These are phyloP conservation scores for Drosophila siamana DNA, from an alignment of 2,888 invertebrate species.

Conservation along the genomic window DNA sequence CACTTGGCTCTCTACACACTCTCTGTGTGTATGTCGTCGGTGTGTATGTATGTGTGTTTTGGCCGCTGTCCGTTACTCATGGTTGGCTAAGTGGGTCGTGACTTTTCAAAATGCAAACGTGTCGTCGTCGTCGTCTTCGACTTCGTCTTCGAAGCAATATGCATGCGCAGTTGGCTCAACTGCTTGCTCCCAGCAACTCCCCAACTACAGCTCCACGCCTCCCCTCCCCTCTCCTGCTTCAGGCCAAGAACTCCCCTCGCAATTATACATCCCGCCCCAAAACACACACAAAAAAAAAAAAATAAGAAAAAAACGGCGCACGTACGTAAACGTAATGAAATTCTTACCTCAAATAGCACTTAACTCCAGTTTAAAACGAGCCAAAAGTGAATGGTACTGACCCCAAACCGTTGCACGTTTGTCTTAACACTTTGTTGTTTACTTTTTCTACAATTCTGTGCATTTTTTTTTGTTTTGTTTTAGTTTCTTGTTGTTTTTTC, in stretches of 20 bases:
- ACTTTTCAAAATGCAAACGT: slow-evolving; percentile 80
- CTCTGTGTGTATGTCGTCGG: slow-evolving; percentile 1
- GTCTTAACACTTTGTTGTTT: slow-evolving; percentile 78
- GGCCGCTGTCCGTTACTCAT: slow-evolving; percentile 77
- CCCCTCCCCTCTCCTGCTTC: neutral
- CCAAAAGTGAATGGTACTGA: slow-evolving; percentile 80
- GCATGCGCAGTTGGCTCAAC: slow-evolving; percentile 69
- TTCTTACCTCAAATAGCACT: slow-evolving; percentile 81
- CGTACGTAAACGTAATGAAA: slow-evolving; percentile 79
- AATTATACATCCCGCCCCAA: slow-evolving; percentile 46
- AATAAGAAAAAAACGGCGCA: slow-evolving; percentile 38
- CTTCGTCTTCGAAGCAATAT: slow-evolving; percentile 56
- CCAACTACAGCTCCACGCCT: slow-evolving; percentile 24
- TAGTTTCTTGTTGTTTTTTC: slow-evolving; percentile 41
- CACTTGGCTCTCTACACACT: slow-evolving; percentile 58
- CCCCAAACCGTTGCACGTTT: slow-evolving; percentile 79
- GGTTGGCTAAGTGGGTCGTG: slow-evolving; percentile 80
- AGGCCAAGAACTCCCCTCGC: neutral
- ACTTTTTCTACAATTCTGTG: slow-evolving; percentile 73
- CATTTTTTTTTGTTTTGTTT: slow-evolving; percentile 37
- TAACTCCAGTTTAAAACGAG: slow-evolving; percentile 81
- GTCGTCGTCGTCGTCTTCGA: slow-evolving; percentile 52
- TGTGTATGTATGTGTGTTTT: slow-evolving; percentile 35
- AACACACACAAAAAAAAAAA: slow-evolving; percentile 23
- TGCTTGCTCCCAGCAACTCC: slow-evolving; percentile 35